Evolutionary conservation across 2,797 vertebrate species (phyloP).

Genomic region (Scyliorhinus canicula): DNA sequence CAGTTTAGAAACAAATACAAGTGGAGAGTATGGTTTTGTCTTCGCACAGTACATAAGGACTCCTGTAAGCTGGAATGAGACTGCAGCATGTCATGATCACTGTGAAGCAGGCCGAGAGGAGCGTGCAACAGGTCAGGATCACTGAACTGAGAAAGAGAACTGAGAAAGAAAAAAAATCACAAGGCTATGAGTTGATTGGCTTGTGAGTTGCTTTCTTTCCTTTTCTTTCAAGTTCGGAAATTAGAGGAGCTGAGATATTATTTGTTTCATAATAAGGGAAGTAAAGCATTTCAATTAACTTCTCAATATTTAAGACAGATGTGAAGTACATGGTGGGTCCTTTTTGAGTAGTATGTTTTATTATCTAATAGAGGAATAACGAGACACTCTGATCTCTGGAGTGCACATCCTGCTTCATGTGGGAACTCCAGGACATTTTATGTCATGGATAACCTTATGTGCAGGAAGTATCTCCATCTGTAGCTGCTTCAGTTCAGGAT

Average conservation of each 20-base stretch:
- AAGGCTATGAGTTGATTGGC: background rate
- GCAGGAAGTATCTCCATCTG: background rate
- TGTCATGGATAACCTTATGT: background rate
- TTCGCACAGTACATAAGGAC: background rate
- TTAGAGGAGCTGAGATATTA: background rate
- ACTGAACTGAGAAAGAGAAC: background rate
- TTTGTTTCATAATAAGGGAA: background rate
- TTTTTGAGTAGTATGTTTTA: background rate
- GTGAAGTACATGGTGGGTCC: background rate
- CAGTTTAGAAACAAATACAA: constrained; percentile 1
- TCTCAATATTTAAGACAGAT: background rate
- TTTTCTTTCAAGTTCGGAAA: background rate
- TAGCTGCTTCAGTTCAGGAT: background rate
- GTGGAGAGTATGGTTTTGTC: background rate
- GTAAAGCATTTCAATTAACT: background rate
- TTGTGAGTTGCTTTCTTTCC: background rate
- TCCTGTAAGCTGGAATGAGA: background rate
- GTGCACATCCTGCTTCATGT: background rate
- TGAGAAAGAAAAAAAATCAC: background rate
- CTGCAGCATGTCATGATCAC: background rate
- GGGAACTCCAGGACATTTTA: background rate
- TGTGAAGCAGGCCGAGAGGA: background rate
- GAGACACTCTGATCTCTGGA: background rate
- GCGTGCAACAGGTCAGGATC: background rate
- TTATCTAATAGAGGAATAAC: background rate